Evolutionary conservation across 2,113 vertebrate species (phyloP).

Genomic region (Urocolius indicus): DNA sequence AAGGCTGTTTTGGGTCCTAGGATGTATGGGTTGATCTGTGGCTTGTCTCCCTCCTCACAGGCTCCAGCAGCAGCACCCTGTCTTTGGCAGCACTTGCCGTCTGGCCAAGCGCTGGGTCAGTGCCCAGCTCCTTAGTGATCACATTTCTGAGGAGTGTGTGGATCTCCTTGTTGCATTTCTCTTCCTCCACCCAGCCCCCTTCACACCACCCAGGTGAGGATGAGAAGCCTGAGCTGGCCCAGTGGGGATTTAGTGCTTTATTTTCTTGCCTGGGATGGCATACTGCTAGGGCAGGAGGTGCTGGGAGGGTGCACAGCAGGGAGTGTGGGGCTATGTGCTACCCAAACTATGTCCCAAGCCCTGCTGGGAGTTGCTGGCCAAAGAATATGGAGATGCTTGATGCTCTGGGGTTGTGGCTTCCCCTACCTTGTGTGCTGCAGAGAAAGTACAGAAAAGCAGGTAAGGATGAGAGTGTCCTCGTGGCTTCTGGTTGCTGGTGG

Average conservation of each 20-base stretch:
- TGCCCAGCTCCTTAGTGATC: conserved; percentile 86
- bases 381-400: not conserved
- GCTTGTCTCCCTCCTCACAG: conserved; percentile 42
- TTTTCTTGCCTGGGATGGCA: not conserved
- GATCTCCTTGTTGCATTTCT: conserved; percentile 91
- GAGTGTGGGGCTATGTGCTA: not conserved
- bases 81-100: conserved; percentile 87
- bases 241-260: not conserved
- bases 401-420: not conserved
- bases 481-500: not conserved
- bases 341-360: not conserved
- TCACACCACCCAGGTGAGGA: conserved; percentile 88
- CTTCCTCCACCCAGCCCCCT: conserved; percentile 90
- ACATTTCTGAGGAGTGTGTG: conserved; percentile 86
- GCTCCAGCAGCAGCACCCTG: conserved; percentile 92
- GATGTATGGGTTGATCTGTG: not conserved
- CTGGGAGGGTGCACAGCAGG: not conserved
- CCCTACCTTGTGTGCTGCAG: rapidly evolving
- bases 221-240: rapidly evolving
- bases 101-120: conserved; percentile 93
- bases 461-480: not conserved
- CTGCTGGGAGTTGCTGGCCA: not conserved
- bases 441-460: not conserved
- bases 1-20: not conserved
- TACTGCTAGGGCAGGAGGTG: not conserved